These are phyloP conservation scores for Cistogaster globosa DNA, from an alignment of 2,888 invertebrate genomes.

Conservation along the genomic window DNA sequence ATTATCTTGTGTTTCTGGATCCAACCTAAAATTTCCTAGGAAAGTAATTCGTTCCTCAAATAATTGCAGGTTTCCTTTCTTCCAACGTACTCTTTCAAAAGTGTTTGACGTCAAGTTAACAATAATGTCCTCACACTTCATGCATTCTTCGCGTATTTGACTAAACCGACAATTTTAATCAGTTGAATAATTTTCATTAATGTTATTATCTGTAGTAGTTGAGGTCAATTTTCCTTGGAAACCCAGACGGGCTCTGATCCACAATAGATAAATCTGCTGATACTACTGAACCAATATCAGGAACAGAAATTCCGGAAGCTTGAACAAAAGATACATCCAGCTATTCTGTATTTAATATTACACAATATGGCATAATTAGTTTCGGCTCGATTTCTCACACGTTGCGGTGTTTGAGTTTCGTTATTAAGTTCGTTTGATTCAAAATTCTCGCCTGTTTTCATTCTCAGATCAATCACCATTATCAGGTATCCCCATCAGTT, in stretches of 20 bases:
- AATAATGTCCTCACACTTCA: constrained; percentile 47
- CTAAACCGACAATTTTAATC: constrained; percentile 31
- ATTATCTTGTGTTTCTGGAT: no score
- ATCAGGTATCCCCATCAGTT: constrained; percentile 40
- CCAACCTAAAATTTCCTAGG: no score
- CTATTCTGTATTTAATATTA: background rate
- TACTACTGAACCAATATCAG: no score
- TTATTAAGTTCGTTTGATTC: constrained; percentile 51
- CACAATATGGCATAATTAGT: constrained; percentile 1
- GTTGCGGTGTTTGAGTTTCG: constrained; percentile 29
- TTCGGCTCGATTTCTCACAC: no score
- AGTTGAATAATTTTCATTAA: constrained; percentile 10
- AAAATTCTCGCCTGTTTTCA: constrained; percentile 28
- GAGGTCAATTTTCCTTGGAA: background rate
- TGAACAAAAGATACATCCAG: background rate
- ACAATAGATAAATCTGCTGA: constrained; percentile 45
- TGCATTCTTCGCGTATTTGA: constrained; percentile 40
- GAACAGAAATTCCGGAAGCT: constrained; percentile 29
- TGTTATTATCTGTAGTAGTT: background rate
- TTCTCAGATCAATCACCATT: constrained; percentile 58
- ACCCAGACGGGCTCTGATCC: constrained; percentile 16
- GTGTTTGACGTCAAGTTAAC: constrained; percentile 46
- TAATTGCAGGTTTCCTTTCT: no score
- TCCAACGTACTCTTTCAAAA: constrained; percentile 28
- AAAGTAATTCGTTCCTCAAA: no score